These are phyloP conservation scores for Python bivittatus DNA, from an alignment of 2,113 vertebrate species.

Conservation along the genomic window DNA sequence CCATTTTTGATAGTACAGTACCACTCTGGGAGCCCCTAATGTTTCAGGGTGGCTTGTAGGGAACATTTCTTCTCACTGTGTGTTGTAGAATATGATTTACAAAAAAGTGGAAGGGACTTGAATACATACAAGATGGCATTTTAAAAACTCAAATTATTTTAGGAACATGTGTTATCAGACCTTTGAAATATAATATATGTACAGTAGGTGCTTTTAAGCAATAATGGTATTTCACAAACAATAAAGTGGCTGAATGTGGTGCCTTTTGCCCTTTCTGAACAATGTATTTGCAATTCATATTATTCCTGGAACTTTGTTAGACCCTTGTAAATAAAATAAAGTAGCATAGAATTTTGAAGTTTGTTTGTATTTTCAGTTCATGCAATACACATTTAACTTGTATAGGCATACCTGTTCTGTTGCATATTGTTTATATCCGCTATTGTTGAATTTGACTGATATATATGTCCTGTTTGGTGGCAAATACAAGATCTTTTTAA, in stretches of 20 bases:
- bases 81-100: background rate
- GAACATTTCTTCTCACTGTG: background rate
- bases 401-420: no score
- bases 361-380: background rate
- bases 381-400: background rate
- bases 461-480: background rate
- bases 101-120: background rate
- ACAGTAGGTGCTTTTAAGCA: background rate
- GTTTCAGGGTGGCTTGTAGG: background rate
- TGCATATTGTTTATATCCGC: no score
- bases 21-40: background rate
- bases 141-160: background rate
- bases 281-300: background rate
- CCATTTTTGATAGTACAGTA: background rate
- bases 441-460: background rate
- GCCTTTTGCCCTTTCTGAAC: background rate
- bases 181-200: background rate
- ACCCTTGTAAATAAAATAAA: background rate
- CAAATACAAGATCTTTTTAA: background rate
- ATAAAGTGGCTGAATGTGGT: background rate
- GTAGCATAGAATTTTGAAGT: background rate
- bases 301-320: background rate
- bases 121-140: background rate
- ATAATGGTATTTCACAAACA: background rate
- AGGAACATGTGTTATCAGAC: background rate